A percentile compares a stretch with the other conserved stretches of the same genome.
Conservation (phyloP, 2,888 invertebrate genomes). For the Apantesis nais region DNA sequence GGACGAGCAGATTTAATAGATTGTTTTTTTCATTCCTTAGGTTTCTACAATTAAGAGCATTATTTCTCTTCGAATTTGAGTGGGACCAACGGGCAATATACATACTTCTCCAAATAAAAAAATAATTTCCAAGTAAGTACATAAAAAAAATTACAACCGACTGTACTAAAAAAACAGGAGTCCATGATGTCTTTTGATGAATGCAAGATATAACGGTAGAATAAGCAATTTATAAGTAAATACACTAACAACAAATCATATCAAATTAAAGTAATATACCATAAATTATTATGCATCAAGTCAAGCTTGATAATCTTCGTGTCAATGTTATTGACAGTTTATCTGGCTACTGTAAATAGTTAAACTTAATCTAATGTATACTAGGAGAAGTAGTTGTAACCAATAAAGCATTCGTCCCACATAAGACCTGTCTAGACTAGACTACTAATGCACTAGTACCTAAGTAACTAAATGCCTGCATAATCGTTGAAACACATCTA, state of each 20-base stretch:
- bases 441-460: slow-evolving; percentile 21
- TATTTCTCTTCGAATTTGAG: not conserved
- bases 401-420: slow-evolving; percentile 37
- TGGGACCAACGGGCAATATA: not conserved
- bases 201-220: too few species aligned
- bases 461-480: slow-evolving; percentile 23
- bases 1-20: too few species aligned
- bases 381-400: slow-evolving; percentile 16
- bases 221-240: not conserved
- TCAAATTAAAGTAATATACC: not conserved
- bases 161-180: too few species aligned
- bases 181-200: too few species aligned
- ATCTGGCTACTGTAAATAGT: not conserved
- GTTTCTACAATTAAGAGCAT: too few species aligned
- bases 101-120: too few species aligned
- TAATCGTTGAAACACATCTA: slow-evolving; percentile 37
- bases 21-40: not conserved
- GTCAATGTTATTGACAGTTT: not conserved
- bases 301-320: not conserved
- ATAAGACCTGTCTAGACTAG: slow-evolving; percentile 39
- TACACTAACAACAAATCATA: not conserved
- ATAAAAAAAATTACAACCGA: too few species aligned
- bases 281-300: not conserved
- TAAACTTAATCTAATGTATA: not conserved
- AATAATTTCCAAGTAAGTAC: too few species aligned